Evolutionary conservation across 1,140 invertebrate genomes (phyloP), one percentile per base, ranked within the genome.

Genomic region (Micrasema longulum): DNA sequence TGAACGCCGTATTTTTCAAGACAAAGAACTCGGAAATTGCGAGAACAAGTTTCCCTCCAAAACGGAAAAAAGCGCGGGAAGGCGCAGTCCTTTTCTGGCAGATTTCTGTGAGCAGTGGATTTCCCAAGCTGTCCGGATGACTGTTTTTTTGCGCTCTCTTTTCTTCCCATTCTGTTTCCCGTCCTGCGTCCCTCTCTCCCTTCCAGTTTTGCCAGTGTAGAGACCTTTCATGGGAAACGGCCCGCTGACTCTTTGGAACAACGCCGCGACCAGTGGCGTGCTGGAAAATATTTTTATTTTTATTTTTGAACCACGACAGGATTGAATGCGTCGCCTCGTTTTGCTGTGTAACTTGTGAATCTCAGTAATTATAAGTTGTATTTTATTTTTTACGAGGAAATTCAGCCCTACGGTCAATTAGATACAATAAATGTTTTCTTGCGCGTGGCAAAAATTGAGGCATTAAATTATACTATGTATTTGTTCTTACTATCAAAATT

Each of bases 161-260:
- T 64, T 20, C 7, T 16, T 31, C 22, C 55, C 55, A 12, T 26
- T 60, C n/a, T 60, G 6, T 31, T 41, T 60, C 55, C 60, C 16
- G 7, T 12, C 45, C 7, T 23, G 43, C 57, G 12, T 20, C 16
- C 11, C 1, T 26, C 16, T 41, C 18, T 22, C 35, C 57, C 18
- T 18, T 68, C 66, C 60, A 47, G 65, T 68, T 71, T 74, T 64
- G 73, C 73, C 73, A 74, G 70, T 70, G 68, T 66, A 53, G 70
- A 74, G 73, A 71, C 73, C 70, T 71, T 74, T 69, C 73, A 69
- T 74, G 73, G 73, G 73, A 74, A 74, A 71, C 70, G 73, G 60
- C 70, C 73, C 70, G 73, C 73, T 74, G 73, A 71, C 69, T 74
- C 48, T 70, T 31, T 74, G 60, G 73, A 55, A 52, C 69, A 60